A percentile compares a stretch with the other conserved stretches of the same genome.
Conservation (phyloP, 92 coral and sea anemone genomes). For the Montipora capitata region DNA sequence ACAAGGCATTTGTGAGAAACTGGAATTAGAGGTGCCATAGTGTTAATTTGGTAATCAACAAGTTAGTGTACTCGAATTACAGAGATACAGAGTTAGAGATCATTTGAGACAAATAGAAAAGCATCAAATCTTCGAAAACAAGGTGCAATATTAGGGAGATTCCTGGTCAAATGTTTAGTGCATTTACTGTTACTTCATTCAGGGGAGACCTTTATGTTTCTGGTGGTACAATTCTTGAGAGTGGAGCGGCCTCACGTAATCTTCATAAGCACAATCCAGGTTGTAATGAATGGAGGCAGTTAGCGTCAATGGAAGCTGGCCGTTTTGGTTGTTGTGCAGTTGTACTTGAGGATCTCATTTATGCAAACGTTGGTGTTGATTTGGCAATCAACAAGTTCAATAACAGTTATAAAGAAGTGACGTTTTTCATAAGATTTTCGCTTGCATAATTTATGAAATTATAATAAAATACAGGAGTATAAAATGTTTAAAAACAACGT, state of each 20-base stretch:
- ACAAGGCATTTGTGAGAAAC: too few relatives aligned
- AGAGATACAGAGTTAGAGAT: not conserved
- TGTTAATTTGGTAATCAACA: not conserved
- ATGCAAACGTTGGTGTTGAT: slow-evolving; percentile 12
- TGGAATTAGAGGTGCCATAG: not conserved
- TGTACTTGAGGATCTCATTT: too few relatives aligned
- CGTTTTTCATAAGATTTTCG: slow-evolving; percentile 8
- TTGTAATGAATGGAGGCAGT: too few relatives aligned
- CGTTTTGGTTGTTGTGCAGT: too few relatives aligned
- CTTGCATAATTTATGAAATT: slow-evolving; percentile 3
- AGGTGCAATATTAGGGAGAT: not conserved
- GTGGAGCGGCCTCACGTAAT: too few relatives aligned
- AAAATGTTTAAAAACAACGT: not conserved
- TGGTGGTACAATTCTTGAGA: too few relatives aligned
- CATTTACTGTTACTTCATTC: too few relatives aligned
- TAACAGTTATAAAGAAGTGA: slow-evolving; percentile 14
- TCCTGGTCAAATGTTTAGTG: not conserved
- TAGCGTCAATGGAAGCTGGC: too few relatives aligned
- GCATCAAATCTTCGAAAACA: not conserved
- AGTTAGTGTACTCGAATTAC: not conserved
- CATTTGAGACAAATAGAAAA: not conserved
- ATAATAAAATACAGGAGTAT: not conserved
- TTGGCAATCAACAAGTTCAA: slow-evolving; percentile 23
- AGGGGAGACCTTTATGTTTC: too few relatives aligned
- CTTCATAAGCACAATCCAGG: too few relatives aligned